Percentiles rank a stretch among this genome's conserved stretches.
Conservation (phyloP, 2,113 vertebrate genomes). For the Tylochromis polylepis region DNA sequence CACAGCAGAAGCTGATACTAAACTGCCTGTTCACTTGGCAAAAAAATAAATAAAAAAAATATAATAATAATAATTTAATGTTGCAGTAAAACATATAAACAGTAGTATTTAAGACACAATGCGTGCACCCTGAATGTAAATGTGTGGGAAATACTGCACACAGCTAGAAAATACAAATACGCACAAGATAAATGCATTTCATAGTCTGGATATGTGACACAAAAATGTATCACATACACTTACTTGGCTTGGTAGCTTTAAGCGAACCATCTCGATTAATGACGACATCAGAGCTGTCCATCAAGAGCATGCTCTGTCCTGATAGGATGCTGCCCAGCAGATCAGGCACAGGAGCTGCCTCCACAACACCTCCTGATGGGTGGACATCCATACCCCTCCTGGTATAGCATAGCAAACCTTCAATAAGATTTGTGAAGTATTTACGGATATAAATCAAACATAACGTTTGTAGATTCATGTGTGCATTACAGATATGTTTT, state of each 20-base stretch:
- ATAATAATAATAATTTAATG: background rate
- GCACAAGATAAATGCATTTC: background rate
- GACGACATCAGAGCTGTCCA: constrained; percentile 86
- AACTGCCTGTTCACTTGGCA: background rate
- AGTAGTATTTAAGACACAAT: background rate
- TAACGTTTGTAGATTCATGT: background rate
- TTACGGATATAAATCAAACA: background rate
- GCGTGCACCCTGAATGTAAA: background rate
- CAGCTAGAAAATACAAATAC: background rate
- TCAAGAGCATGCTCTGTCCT: constrained; percentile 89
- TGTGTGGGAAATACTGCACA: background rate
- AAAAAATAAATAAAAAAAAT: too few species aligned
- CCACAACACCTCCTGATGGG: constrained; percentile 58
- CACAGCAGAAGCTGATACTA: background rate
- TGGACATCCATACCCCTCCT: constrained; percentile 53
- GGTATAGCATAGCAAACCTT: constrained; percentile 10
- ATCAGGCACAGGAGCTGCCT: constrained; percentile 83
- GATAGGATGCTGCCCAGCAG: constrained; percentile 91
- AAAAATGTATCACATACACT: background rate
- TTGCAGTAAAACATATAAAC: background rate
- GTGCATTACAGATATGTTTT: background rate
- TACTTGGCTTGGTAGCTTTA: constrained; percentile 79
- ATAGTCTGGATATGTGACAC: background rate
- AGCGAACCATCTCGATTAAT: constrained; percentile 94
- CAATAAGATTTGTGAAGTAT: background rate